Base-by-base conservation (phyloP, 1,140 invertebrate species). In the Rhopalosiphum padi region DNA sequence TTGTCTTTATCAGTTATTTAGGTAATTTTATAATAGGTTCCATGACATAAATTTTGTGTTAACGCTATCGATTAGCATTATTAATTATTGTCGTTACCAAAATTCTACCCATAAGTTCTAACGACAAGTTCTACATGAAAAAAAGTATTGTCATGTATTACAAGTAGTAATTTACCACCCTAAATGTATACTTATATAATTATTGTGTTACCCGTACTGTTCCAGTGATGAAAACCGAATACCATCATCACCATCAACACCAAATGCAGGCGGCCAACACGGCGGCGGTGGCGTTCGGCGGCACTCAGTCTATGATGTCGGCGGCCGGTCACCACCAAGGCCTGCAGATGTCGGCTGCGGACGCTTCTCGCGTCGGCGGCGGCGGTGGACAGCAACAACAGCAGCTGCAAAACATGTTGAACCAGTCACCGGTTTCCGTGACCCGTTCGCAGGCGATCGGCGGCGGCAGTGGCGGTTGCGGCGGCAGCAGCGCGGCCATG, bases 181-280 rank as follows among this genome's bases (percentile, higher is more conserved):
- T 41, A 2, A 41, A 41, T 3, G 0, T 41, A 41, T 41, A 41
- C 2, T 41, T 41, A 41, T 41, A 41, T 41, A 41, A 41, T 77
- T 6, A 77, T 30, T 30, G 15, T 35, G n/a, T 77, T 77, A n/a
- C 60, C 60, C 2, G 41, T 53, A 90, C 3, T 60, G 51, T 90
- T 90, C 6, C 89, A 93, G 91, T 53, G 25, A 53, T 93, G 22
- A 94, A 92, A 92, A 55, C 90, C 83, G 94, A 94, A 23, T 92
- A 94, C 82, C 55, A 93, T 60, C 89, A 94, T 37, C 93, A 94
- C 21, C 93, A 93, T 3, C 93, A 94, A 15, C 94, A 91, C 41
- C 83, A 68, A 21, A 53, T 55, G 18, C 88, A 91, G 37, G n/a
- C 88, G 23, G 48, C 51, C 53, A 91, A 91, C 25, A 37, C 93